Percentiles rank a stretch among this genome's conserved stretches.
Conservation (phyloP, 2,888 invertebrate genomes). For the Drosophila bunnanda region DNA sequence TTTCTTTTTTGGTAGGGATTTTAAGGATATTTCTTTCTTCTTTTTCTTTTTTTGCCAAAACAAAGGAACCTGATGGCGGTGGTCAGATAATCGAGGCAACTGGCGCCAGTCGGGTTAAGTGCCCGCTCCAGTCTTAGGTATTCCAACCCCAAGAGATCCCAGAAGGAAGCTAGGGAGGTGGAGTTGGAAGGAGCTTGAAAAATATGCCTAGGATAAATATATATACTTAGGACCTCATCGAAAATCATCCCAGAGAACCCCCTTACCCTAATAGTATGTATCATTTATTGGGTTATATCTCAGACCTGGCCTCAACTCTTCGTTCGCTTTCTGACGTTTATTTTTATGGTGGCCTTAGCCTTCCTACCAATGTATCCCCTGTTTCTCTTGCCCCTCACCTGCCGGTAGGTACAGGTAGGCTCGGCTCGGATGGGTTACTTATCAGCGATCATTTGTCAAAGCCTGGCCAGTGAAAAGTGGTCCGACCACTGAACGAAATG, state of each 20-base stretch:
- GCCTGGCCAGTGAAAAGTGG: constrained; percentile 40
- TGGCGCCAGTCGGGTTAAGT: constrained; percentile 35
- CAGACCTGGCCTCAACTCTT: neutral
- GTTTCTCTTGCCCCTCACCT: neutral
- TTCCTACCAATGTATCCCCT: neutral
- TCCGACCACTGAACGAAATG: constrained; percentile 33
- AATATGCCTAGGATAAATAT: constrained; percentile 2
- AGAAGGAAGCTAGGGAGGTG: neutral
- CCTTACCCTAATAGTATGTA: neutral
- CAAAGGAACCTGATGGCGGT: constrained; percentile 52
- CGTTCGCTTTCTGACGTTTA: neutral
- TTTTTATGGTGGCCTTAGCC: neutral
- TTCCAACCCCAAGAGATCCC: neutral
- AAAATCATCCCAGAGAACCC: too few relatives aligned
- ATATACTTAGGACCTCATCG: too few relatives aligned
- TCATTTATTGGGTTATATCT: neutral
- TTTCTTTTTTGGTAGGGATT: neutral
- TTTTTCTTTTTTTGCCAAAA: too few relatives aligned
- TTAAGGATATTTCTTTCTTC: constrained; percentile 1
- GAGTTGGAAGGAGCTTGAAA: neutral
- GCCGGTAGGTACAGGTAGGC: neutral
- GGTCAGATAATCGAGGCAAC: constrained; percentile 42
- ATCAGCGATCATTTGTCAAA: constrained; percentile 66
- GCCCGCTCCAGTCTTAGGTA: neutral
- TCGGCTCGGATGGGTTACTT: constrained; percentile 32